Evolutionary conservation across 2,888 invertebrate genomes (phyloP).

Genomic region (Iphiclides podalirius): DNA sequence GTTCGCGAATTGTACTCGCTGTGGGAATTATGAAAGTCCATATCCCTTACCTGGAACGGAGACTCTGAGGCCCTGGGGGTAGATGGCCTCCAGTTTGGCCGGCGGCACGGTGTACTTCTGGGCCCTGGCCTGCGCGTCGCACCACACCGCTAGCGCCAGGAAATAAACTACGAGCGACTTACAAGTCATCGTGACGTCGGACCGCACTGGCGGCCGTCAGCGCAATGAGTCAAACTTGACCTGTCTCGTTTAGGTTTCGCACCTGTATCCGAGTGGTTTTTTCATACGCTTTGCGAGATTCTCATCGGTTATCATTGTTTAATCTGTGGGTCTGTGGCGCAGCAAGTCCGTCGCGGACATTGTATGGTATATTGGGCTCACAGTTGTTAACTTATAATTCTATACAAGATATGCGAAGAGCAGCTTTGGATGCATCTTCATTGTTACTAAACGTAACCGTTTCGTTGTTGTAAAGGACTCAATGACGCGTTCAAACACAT

Average conservation of each 20-base stretch:
- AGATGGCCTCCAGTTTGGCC: slow-evolving; percentile 14
- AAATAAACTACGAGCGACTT: slow-evolving; percentile 6
- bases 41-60: slow-evolving; percentile 20
- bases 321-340: too few relatives aligned
- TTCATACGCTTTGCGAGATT: background rate
- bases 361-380: too few relatives aligned
- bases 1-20: too few relatives aligned
- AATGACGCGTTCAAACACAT: too few relatives aligned
- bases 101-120: slow-evolving; percentile 14
- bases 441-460: too few relatives aligned
- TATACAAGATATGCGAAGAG: too few relatives aligned
- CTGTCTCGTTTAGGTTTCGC: background rate
- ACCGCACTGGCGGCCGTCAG: background rate
- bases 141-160: background rate
- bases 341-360: too few relatives aligned
- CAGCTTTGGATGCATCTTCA: too few relatives aligned
- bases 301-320: background rate
- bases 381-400: too few relatives aligned
- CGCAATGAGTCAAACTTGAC: background rate
- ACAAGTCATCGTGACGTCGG: slow-evolving; percentile 17
- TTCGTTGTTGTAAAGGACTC: too few relatives aligned
- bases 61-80: slow-evolving; percentile 19
- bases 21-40: too few relatives aligned
- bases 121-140: slow-evolving; percentile 15
- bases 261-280: background rate